These are phyloP conservation scores for Acropora tenuis DNA, from an alignment of 64 coral and sea anemone genomes.

Conservation along the genomic window DNA sequence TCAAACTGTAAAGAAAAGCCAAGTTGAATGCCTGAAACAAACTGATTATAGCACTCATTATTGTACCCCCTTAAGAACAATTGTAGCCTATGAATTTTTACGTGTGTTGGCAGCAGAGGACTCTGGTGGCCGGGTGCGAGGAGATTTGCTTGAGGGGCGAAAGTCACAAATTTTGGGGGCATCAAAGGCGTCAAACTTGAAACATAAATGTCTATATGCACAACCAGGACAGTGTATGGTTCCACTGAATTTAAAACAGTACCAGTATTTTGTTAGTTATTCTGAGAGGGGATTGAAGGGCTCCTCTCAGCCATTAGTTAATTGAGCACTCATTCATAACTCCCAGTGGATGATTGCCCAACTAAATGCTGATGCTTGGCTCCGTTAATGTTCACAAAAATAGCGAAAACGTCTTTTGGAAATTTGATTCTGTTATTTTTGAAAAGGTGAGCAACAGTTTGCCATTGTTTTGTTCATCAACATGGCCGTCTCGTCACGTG, in stretches of 20 bases:
- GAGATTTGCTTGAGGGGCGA: slow-evolving; percentile 1
- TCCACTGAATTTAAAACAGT: slow-evolving; percentile 1
- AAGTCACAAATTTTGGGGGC: neutral
- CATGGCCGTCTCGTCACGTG: no score
- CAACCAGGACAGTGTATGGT: neutral
- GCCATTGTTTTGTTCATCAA: no score
- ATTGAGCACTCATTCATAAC: no score
- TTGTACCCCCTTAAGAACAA: neutral
- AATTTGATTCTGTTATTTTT: no score
- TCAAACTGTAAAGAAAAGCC: neutral
- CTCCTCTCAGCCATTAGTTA: no score
- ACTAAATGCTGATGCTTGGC: no score
- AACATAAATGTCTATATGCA: neutral
- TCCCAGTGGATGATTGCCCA: no score
- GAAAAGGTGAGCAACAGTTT: no score
- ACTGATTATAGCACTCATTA: neutral
- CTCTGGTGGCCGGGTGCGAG: no score
- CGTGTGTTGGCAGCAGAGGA: neutral
- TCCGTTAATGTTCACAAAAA: no score
- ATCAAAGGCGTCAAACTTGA: neutral
- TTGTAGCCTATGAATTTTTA: neutral
- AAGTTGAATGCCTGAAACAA: neutral
- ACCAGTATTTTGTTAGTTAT: neutral
- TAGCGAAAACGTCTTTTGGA: no score
- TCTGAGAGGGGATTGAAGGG: no score